Base-by-base conservation (phyloP, 2,113 vertebrate genomes). In the Rhea americana region DNA sequence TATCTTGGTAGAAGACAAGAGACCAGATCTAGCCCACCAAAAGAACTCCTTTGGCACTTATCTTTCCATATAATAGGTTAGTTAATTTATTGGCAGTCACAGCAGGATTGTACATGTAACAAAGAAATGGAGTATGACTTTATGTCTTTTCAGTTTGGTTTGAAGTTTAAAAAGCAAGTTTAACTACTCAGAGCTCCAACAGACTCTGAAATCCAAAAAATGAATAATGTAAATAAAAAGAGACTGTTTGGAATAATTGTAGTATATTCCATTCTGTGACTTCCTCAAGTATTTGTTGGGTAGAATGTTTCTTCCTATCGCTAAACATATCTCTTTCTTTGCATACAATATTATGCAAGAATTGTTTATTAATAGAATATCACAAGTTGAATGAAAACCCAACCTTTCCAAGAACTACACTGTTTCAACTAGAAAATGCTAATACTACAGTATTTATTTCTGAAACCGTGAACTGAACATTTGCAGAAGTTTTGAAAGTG, bases 141-240 rank as follows among this genome's bases (percentile, higher is more conserved):
- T 9, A 7, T n/a, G 67, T 18, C 21, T 53, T 74, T 51, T 30
- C 17, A n/a, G 41, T 90, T 41, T 56, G 43, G 41, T 76, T 19
- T 53, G 28, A 3, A 63, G 21, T 61, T 75, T 50, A 55, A 48
- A 86, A 91, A 65, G 25, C 17, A 75, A 94, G 77, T 20, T 51
- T 82, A 82, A 85, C 7, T 59, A 62, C 55, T 37, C 26, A 24
- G 28, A 85, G 47, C 37, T 78, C 41, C 21, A 74, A 56, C 12
- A 89, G 61, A 94, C n/a, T 72, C 70, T 7, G 50, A n/a, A 43
- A 78, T 62, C 56, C 55, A 39, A 85, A 75, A 62, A 37, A 78
- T 30, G 47, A 68, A 62, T 68, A 41, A 6, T 55, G 28, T 24
- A 24, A 24, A 50, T 21, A 53, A 37, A 61, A 61, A 48, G 58